Base-by-base conservation (phyloP, 2,797 vertebrate genomes). In the Tamandua tetradactyla region DNA sequence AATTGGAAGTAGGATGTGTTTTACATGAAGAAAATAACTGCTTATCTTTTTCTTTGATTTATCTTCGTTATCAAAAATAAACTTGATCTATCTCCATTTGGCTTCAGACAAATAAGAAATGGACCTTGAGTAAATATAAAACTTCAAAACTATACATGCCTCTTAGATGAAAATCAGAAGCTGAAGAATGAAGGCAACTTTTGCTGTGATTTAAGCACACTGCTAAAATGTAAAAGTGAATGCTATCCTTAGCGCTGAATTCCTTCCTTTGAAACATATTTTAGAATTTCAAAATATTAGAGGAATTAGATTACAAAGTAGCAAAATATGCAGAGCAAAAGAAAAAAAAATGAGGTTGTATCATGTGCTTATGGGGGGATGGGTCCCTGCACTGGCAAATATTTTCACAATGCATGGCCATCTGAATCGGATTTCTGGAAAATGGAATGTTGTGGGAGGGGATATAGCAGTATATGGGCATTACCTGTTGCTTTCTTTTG, bases 401-500 rank as follows among this genome's bases (percentile, higher is more conserved):
- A 55, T 47, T 69, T 82, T 87, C 57, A 9, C 42, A 71, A 30
- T 47, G 2, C 52, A 17, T 1, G n/a, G n/a, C n/a, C n/a, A 71
- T 76, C 32, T 87, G 74, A 94, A 68, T 89, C 59, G 30, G 32
- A 75, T 42, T 93, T 92, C 66, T 80, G 57, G 42, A 68, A 93
- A 79, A 55, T 23, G 30, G 44, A 55, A 18, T 9, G 3, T 55
- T 74, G 55, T 47, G 35, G 66, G 72, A 62, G 18, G 47, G 11
- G 6, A 2, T 57, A 52, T 2, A 30, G 64, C 3, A n/a, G 5
- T 9, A 40, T 27, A 66, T 61, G 12, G 30, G 14, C 10, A 4
- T 49, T 52, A 84, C 57, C 74, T 84, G 71, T 82, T 92, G 84
- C 62, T 88, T 57, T 91, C 47, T 85, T 95, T 91, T 75, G 62